A percentile compares a stretch with the other conserved stretches of the same genome.
Conservation (phyloP, 1,140 invertebrate species). For the Meloidogyne chitwoodi region DNA sequence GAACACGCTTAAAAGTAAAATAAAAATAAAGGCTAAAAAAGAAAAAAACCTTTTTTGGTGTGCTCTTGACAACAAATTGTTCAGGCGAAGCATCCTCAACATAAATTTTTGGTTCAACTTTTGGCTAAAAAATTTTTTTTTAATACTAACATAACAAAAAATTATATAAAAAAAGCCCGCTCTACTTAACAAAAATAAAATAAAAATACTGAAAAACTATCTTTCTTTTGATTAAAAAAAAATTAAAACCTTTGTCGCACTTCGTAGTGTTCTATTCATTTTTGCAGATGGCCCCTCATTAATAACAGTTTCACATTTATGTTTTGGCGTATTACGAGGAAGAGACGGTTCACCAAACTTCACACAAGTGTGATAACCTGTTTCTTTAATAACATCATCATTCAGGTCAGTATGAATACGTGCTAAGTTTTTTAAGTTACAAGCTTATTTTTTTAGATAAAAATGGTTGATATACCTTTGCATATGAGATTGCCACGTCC, state of each 20-base stretch:
- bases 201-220: too few relatives aligned
- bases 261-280: background rate
- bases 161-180: too few relatives aligned
- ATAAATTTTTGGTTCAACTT: background rate
- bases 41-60: slow-evolving; percentile 4
- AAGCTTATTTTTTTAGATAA: background rate
- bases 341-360: background rate
- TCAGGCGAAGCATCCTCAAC: background rate
- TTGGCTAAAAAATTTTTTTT: background rate
- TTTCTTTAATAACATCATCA: background rate
- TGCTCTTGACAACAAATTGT: background rate
- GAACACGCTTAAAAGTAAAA: background rate
- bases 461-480: background rate
- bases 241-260: background rate
- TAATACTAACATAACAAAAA: too few relatives aligned
- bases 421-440: background rate
- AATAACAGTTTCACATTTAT: background rate
- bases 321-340: background rate
- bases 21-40: background rate
- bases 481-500: background rate
- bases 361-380: background rate
- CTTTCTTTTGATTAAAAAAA: background rate
- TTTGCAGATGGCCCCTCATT: background rate
- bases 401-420: background rate
- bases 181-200: too few relatives aligned